Evolutionary conservation across 2,888 invertebrate species (phyloP).

Genomic region (Yponomeuta sedellus): DNA sequence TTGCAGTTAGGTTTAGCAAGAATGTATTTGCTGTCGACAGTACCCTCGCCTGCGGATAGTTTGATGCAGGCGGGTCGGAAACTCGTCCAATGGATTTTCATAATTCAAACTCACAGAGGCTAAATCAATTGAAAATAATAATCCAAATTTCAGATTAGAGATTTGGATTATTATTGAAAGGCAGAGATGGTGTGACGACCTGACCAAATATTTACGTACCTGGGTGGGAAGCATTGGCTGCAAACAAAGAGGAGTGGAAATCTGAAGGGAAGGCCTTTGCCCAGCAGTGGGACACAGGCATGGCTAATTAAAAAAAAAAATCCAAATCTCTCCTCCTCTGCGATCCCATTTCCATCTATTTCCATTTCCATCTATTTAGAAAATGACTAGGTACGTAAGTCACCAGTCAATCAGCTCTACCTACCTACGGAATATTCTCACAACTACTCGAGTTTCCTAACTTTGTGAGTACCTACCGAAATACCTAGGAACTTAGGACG

Average conservation of each 20-base stretch:
- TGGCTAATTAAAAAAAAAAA: background rate
- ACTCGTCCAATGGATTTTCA: background rate
- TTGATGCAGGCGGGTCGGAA: background rate
- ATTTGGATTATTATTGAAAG: too few species aligned
- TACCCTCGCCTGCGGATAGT: background rate
- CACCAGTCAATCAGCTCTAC: too few species aligned
- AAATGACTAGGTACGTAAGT: background rate
- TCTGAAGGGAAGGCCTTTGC: too few species aligned
- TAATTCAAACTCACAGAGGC: background rate
- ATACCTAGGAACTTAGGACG: background rate
- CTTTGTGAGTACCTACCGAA: background rate
- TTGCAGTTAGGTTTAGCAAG: too few species aligned
- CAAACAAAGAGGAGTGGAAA: too few species aligned
- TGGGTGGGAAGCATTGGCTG: too few species aligned
- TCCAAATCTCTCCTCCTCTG: background rate
- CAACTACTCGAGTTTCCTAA: background rate
- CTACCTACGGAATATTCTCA: background rate
- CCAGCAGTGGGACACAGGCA: too few species aligned
- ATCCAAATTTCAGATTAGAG: too few species aligned
- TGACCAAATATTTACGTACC: too few species aligned
- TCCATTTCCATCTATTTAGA: too few species aligned
- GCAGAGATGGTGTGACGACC: too few species aligned
- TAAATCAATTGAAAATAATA: background rate
- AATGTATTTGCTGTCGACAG: too few species aligned
- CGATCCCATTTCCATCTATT: background rate